phyloP scores from a whole-genome alignment of 2,888 invertebrate species.

The Pseudococcus jackbeardsleyi region DNA sequence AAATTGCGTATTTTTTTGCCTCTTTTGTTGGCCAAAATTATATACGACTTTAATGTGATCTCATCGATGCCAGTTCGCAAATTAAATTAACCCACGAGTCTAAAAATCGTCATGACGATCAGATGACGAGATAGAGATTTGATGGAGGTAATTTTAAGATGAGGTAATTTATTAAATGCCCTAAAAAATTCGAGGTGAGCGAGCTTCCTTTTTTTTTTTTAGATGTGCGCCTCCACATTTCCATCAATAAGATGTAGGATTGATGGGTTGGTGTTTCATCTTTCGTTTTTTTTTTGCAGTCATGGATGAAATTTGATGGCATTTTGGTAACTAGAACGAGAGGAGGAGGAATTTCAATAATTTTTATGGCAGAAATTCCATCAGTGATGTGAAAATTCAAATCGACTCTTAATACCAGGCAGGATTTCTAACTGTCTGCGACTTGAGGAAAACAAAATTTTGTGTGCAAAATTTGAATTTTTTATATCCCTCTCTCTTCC shows the following conservation, averaged over 20 bases:
- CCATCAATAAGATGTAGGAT: background rate
- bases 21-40: background rate
- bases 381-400: too few relatives aligned
- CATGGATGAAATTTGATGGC: too few relatives aligned
- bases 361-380: too few relatives aligned
- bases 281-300: background rate
- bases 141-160: background rate
- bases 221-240: background rate
- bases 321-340: too few relatives aligned
- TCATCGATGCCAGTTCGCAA: background rate
- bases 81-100: conserved; percentile 21
- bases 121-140: background rate
- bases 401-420: too few relatives aligned
- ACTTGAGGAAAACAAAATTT: too few relatives aligned
- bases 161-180: conserved; percentile 13
- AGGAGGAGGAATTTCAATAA: too few relatives aligned
- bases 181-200: conserved; percentile 33
- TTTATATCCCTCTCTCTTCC: too few relatives aligned
- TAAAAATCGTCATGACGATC: conserved; percentile 9
- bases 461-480: too few relatives aligned
- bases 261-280: background rate
- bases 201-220: background rate
- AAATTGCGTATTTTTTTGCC: background rate
- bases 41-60: background rate
- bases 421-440: too few relatives aligned